phyloP scores from a whole-genome alignment of 2,797 vertebrate genomes.

The Buphagus erythrorhynchus region DNA sequence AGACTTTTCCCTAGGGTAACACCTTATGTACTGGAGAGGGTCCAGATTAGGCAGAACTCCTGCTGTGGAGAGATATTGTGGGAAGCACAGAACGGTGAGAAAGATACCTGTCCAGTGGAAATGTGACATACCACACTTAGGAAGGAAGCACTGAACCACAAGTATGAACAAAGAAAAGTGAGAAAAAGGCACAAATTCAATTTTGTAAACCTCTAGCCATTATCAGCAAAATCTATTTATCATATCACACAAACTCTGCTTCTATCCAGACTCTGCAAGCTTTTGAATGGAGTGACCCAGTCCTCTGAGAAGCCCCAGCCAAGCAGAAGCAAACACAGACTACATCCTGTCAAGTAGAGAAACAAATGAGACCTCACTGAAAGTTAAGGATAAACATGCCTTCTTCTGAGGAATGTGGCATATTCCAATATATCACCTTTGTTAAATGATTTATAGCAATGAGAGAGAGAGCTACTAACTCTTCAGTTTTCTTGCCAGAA shows the following conservation, averaged over 20 bases:
- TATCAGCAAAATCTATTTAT: neutral
- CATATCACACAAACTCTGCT: neutral
- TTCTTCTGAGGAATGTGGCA: neutral
- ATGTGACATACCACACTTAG: neutral
- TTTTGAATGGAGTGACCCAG: neutral
- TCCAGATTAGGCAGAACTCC: neutral
- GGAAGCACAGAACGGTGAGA: neutral
- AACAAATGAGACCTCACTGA: neutral
- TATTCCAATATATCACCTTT: neutral
- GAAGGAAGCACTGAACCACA: neutral
- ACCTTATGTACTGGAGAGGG: neutral
- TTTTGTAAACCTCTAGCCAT: neutral
- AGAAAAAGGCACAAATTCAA: neutral
- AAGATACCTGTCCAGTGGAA: neutral
- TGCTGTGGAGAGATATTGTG: neutral
- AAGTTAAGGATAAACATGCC: neutral
- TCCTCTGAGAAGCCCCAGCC: neutral
- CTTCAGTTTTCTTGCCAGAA: neutral
- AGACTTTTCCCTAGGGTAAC: neutral
- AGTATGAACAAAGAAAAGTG: neutral
- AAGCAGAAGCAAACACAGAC: neutral
- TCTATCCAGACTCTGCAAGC: neutral
- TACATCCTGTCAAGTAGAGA: accelerated
- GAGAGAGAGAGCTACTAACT: neutral
- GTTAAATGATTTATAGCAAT: constrained; percentile 1